A percentile compares a stretch with the other conserved stretches of the same genome.
These are phyloP conservation scores for Ophonus ardosiacus DNA, from an alignment of 2,888 invertebrate species.

Conservation along the genomic window DNA sequence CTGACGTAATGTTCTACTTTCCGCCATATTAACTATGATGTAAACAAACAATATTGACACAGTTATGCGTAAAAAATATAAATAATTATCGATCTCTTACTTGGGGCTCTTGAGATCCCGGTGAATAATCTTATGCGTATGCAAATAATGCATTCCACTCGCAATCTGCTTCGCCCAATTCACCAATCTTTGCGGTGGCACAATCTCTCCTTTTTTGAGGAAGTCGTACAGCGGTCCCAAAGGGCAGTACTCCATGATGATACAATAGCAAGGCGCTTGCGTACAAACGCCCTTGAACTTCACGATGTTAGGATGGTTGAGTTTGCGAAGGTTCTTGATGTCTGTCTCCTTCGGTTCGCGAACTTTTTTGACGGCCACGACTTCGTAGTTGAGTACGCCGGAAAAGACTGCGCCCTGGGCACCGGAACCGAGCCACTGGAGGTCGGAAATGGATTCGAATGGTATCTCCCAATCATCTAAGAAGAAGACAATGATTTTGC, in stretches of 20 bases:
- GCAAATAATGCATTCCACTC: conserved; percentile 97
- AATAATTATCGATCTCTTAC: conserved; percentile 80
- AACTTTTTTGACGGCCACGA: conserved; percentile 98
- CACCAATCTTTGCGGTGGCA: conserved; percentile 91
- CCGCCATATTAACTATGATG: no score
- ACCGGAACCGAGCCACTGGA: conserved; percentile 95
- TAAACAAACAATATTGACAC: no score
- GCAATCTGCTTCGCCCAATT: conserved; percentile 98
- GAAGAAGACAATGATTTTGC: background rate
- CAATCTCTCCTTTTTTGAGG: conserved; percentile 87
- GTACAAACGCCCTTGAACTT: conserved; percentile 96
- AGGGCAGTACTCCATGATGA: conserved; percentile 99
- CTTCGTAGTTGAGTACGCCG: conserved; percentile 88
- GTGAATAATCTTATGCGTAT: conserved; percentile 97
- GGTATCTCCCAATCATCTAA: conserved; percentile 96
- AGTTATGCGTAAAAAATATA: no score
- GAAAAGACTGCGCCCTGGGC: conserved; percentile 97
- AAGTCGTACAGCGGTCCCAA: conserved; percentile 96
- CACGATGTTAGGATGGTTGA: conserved; percentile 97
- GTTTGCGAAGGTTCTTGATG: conserved; percentile 92
- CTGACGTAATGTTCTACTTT: no score
- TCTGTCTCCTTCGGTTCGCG: conserved; percentile 94
- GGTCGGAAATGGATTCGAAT: conserved; percentile 91
- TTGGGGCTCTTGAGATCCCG: conserved; percentile 99
- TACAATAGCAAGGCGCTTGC: conserved; percentile 93